phyloP scores from a whole-genome alignment of 1,140 invertebrate species.

The Streblospio benedicti region DNA sequence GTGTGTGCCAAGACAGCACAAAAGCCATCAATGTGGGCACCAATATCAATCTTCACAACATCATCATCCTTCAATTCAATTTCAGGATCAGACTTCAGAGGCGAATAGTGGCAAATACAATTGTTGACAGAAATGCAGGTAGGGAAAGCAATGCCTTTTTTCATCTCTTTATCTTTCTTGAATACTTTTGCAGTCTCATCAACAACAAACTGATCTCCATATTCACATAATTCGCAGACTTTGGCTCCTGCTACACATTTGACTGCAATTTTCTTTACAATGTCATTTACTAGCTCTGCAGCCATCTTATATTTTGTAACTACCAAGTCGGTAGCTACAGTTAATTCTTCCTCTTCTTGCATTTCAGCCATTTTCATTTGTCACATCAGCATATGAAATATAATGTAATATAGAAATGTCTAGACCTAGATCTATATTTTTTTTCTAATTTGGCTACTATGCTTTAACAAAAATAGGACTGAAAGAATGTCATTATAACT shows the following conservation, averaged over 20 bases:
- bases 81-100: slow-evolving; percentile 83
- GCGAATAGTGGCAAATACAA: slow-evolving; percentile 97
- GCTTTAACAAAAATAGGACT: too few relatives aligned
- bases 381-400: too few relatives aligned
- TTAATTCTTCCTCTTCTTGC: slow-evolving; percentile 60
- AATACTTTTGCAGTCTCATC: slow-evolving; percentile 94
- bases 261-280: slow-evolving; percentile 76
- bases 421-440: too few relatives aligned
- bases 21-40: slow-evolving; percentile 97
- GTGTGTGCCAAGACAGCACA: slow-evolving; percentile 97
- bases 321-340: slow-evolving; percentile 94
- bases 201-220: slow-evolving; percentile 74
- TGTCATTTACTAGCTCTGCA: slow-evolving; percentile 92
- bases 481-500: too few relatives aligned
- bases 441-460: too few relatives aligned
- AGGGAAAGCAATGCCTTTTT: slow-evolving; percentile 96
- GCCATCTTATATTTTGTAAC: slow-evolving; percentile 99
- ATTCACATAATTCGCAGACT: slow-evolving; percentile 83
- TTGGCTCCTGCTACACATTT: slow-evolving; percentile 80
- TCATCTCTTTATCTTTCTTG: slow-evolving; percentile 96
- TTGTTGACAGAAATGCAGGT: slow-evolving; percentile 98
- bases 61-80: slow-evolving; percentile 82
- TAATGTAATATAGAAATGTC: too few relatives aligned
- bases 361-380: slow-evolving; percentile 47
- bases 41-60: slow-evolving; percentile 95